Evolutionary conservation across 1,140 invertebrate species (phyloP).

Genomic region (Orchesella cincta): DNA sequence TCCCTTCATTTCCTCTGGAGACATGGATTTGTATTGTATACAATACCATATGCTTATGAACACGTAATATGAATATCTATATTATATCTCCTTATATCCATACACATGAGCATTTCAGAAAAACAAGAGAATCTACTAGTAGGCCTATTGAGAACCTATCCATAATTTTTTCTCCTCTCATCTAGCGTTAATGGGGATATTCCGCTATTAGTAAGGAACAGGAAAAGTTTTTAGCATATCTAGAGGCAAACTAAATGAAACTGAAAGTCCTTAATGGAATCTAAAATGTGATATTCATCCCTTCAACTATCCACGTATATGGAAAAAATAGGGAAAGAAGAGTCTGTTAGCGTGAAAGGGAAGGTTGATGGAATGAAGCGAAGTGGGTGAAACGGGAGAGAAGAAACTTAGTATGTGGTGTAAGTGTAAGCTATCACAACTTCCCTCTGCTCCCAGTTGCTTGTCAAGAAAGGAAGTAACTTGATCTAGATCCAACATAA

Average conservation of each 20-base stretch:
- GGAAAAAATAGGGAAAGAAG: too few species aligned
- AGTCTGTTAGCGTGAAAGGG: too few species aligned
- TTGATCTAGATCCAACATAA: neutral
- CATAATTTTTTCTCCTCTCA: neutral
- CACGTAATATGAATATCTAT: too few species aligned
- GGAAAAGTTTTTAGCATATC: neutral
- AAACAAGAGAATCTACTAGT: too few species aligned
- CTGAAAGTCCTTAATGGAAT: neutral
- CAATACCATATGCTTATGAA: too few species aligned
- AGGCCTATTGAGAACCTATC: too few species aligned
- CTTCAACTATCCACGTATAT: too few species aligned
- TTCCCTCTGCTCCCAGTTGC: neutral
- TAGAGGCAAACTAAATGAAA: neutral
- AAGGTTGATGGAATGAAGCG: neutral
- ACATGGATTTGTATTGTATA: too few species aligned
- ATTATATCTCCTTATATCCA: too few species aligned
- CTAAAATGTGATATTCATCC: neutral
- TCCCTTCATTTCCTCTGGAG: too few species aligned
- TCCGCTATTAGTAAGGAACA: neutral
- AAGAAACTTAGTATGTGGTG: neutral
- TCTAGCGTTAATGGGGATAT: neutral
- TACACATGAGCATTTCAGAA: too few species aligned
- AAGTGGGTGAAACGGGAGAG: neutral
- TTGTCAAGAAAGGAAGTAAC: neutral
- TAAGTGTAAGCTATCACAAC: neutral